A percentile compares a stretch with the other conserved stretches of the same genome.
Evolutionary conservation across 2,888 invertebrate species (phyloP).

Genomic region (Euproctis similis): DNA sequence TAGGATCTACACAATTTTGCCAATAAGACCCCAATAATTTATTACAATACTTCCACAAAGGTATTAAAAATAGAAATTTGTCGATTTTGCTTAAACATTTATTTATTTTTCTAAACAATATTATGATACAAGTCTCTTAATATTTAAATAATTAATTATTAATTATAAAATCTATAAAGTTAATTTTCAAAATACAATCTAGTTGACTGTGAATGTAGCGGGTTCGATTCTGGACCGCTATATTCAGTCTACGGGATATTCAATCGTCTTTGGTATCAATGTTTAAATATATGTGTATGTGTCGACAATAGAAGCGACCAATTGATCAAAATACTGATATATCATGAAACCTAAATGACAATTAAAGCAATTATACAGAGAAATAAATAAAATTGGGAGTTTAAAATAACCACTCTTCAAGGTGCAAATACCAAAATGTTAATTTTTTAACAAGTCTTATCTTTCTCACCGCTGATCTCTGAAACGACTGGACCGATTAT

Average conservation of each 20-base stretch:
- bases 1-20: no score
- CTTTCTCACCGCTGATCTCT: no score
- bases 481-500: no score
- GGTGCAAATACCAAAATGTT: no score
- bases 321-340: constrained; percentile 69
- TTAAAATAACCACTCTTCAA: no score
- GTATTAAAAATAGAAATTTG: constrained; percentile 65
- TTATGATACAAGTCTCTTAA: constrained; percentile 71
- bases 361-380: no score
- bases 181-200: constrained; percentile 55
- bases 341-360: constrained; percentile 54
- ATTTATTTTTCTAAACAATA: constrained; percentile 46
- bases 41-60: constrained; percentile 65
- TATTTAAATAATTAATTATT: no score
- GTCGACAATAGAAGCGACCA: constrained; percentile 43
- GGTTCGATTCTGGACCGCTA: constrained; percentile 33
- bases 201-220: constrained; percentile 43
- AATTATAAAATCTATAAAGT: constrained; percentile 57
- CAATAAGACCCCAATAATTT: no score
- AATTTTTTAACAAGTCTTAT: no score
- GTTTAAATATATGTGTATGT: no score
- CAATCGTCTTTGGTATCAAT: constrained; percentile 74
- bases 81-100: constrained; percentile 44
- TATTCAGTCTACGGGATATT: constrained; percentile 64
- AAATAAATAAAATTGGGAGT: no score